Percentiles rank a stretch among this genome's conserved stretches.
Evolutionary conservation across 2,113 vertebrate species (phyloP).

Genomic region (Notothenia coriiceps): DNA sequence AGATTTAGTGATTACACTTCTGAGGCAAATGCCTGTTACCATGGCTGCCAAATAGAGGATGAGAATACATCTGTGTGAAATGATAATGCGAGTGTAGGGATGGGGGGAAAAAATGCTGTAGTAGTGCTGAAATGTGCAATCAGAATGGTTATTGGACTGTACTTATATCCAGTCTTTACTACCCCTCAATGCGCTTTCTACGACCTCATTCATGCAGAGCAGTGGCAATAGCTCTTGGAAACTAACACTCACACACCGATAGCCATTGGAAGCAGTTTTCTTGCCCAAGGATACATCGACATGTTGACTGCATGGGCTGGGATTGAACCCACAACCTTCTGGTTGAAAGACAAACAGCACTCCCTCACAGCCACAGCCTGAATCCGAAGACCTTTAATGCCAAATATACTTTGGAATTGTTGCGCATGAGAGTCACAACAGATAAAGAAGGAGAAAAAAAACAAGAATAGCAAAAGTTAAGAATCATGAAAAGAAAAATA

Average conservation of each 20-base stretch:
- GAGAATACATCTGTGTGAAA: slow-evolving; percentile 39
- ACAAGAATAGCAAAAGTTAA: not conserved
- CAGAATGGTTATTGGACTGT: too few relatives aligned
- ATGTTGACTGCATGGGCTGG: too few relatives aligned
- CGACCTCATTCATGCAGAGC: too few relatives aligned
- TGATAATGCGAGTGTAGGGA: not conserved
- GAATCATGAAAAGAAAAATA: not conserved
- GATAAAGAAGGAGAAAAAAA: not conserved
- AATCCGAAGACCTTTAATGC: not conserved
- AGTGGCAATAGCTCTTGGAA: too few relatives aligned
- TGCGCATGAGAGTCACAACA: not conserved
- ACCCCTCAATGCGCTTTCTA: too few relatives aligned
- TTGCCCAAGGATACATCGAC: too few relatives aligned
- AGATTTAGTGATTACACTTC: slow-evolving; percentile 77
- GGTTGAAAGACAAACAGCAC: too few relatives aligned
- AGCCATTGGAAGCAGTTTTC: too few relatives aligned
- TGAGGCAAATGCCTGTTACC: slow-evolving; percentile 76
- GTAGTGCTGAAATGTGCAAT: not conserved
- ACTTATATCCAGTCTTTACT: too few relatives aligned
- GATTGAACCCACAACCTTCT: too few relatives aligned
- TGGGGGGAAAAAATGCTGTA: not conserved
- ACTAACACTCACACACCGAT: too few relatives aligned
- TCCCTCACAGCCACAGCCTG: too few relatives aligned
- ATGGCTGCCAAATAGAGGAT: slow-evolving; percentile 70
- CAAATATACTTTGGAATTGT: not conserved